phyloP scores from a whole-genome alignment of 2,888 invertebrate species.

The Thysanoteuthis rhombus region DNA sequence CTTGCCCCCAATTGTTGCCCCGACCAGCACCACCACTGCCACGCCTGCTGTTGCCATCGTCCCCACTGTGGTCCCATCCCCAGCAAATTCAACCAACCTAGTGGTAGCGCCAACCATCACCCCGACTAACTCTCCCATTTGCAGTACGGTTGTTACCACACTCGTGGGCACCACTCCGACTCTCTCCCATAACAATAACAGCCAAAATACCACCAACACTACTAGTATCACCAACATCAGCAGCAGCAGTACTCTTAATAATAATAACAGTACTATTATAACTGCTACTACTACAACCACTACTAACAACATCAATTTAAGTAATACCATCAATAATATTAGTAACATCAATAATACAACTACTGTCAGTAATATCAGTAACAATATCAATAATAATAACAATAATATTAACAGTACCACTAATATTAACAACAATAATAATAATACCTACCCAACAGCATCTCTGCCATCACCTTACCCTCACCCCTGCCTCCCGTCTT shows the following conservation, averaged over 20 bases:
- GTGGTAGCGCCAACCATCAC: not conserved
- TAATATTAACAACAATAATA: not conserved
- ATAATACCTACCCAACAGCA: not conserved
- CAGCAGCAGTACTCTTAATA: not conserved
- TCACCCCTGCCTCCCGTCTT: conserved; percentile 13
- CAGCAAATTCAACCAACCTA: not conserved
- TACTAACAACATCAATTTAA: not conserved
- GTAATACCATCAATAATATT: not conserved
- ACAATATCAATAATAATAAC: not conserved
- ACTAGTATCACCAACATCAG: not conserved
- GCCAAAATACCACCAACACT: not conserved
- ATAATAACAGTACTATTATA: not conserved
- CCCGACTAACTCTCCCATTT: not conserved
- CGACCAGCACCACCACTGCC: not conserved
- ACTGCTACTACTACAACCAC: not conserved
- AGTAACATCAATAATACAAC: not conserved
- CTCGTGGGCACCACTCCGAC: not conserved
- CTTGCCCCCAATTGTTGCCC: not conserved
- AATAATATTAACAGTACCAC: not conserved
- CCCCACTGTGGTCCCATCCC: not conserved
- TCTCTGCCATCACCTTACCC: not conserved
- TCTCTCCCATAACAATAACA: not conserved
- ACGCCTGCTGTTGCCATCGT: not conserved
- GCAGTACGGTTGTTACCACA: not conserved
- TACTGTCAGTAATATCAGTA: not conserved